Evolutionary conservation across 2,113 vertebrate genomes (phyloP).

Genomic region (Isichthys henryi): DNA sequence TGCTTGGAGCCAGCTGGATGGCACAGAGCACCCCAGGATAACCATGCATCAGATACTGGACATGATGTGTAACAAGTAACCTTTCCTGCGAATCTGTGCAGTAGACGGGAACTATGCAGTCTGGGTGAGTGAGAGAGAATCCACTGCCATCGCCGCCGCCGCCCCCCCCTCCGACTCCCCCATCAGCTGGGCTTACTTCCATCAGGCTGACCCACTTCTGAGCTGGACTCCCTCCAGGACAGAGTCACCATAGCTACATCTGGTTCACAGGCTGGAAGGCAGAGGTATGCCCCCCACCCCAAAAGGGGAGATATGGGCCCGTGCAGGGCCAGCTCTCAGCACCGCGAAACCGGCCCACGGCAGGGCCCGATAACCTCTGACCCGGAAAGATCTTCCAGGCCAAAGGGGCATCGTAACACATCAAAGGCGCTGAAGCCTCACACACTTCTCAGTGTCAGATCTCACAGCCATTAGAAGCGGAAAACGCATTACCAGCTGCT

Average conservation of each 20-base stretch:
- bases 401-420: neutral
- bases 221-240: constrained; percentile 23
- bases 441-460: neutral
- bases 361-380: neutral
- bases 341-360: neutral
- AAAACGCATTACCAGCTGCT: neutral
- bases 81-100: too few relatives aligned
- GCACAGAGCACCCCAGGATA: neutral
- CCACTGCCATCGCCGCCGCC: neutral
- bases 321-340: neutral
- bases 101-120: neutral
- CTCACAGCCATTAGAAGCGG: neutral
- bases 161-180: neutral
- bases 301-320: neutral
- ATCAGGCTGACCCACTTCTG: constrained; percentile 34
- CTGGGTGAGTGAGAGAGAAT: neutral
- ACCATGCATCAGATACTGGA: neutral
- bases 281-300: neutral
- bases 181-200: constrained; percentile 20
- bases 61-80: neutral
- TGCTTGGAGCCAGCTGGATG: neutral
- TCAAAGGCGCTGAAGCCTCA: neutral
- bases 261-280: constrained; percentile 14
- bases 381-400: neutral
- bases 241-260: constrained; percentile 26